Evolutionary conservation across 2,888 invertebrate species (phyloP).

Genomic region (Melipona beecheii): DNA sequence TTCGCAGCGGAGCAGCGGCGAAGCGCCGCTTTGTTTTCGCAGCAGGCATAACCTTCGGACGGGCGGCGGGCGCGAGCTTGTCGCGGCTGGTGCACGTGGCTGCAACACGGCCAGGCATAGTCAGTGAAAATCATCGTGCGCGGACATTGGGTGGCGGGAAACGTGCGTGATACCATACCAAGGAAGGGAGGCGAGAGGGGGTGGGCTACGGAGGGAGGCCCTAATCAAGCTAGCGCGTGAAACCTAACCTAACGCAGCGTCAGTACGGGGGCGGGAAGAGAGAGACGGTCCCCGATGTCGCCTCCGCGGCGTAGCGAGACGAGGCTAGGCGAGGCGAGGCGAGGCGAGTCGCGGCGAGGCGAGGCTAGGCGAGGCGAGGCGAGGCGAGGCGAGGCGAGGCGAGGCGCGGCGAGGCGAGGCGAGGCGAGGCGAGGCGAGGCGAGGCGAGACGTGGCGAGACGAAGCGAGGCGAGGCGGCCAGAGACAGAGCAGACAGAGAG

Average conservation of each 20-base stretch:
- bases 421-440: too few relatives aligned
- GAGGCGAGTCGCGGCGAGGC: conserved; percentile 22
- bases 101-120: conserved; percentile 52
- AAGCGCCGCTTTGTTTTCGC: conserved; percentile 65
- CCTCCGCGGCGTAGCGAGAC: conserved; percentile 41
- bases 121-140: conserved; percentile 75
- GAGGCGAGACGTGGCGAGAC: conserved; percentile 14
- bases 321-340: neutral
- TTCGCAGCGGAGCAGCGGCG: conserved; percentile 27
- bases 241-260: conserved; percentile 63
- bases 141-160: conserved; percentile 73
- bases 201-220: conserved; percentile 66
- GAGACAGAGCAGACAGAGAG: conserved; percentile 59
- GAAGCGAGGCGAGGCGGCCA: conserved; percentile 42
- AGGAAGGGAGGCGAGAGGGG: conserved; percentile 42
- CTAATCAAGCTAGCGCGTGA: conserved; percentile 73
- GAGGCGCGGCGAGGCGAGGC: too few relatives aligned
- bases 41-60: conserved; percentile 68
- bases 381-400: too few relatives aligned
- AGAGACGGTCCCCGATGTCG: conserved; percentile 25
- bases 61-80: conserved; percentile 49
- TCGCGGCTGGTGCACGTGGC: conserved; percentile 62
- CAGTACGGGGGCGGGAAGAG: conserved; percentile 34
- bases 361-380: too few relatives aligned
- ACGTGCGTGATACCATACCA: conserved; percentile 66